Base-by-base conservation (phyloP, 2,113 vertebrate genomes). In the Brachionichthys hirsutus region DNA sequence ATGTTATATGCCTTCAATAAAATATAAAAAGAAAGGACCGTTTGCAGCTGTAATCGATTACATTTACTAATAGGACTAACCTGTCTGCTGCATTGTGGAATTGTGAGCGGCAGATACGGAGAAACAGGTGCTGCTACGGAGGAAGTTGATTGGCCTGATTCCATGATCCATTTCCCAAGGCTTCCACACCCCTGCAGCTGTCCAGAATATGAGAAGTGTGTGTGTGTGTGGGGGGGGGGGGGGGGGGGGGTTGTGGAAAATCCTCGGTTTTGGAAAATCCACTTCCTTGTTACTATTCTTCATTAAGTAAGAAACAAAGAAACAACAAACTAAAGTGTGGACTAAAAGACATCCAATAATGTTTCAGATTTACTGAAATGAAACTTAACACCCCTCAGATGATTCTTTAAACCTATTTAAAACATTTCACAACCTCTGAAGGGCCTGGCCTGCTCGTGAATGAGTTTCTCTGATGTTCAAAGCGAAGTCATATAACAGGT, bases 121-220 rank as follows among this genome's bases (percentile, higher is more conserved):
- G 65, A 78, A 83, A 84, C 85, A 86, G 85, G 83, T 89, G 88
- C 77, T 42, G 74, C 52, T 71, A 47, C 54, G 67, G 79, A 87
- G 85, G 85, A 89, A 89, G 80, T 89, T 83, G 79, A 85, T 77
- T 83, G 89, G 88, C 83, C 54, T 54, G 50, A 73, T 75, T 88
- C 87, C 85, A 86, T 68, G 54, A 84, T 87, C 77, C 78, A 75
- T 80, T 87, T 90, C 88, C 89, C 85, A 87, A 86, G 87, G 41
- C 78, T 80, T 86, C 77, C 80, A 82, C 85, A 81, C 87, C 84
- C 78, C 20, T 80, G 82, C 88, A 89, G 88, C 88, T 90, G 89
- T 89, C 83, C 34, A 63, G 73, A 84, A 88, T 81, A 85, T 86
- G 85, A 87, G 85, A 87, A 86, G 62, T 49, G 9, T 86, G 69